phyloP scores from a whole-genome alignment of 2,797 vertebrate species.

The Mus spretus region DNA sequence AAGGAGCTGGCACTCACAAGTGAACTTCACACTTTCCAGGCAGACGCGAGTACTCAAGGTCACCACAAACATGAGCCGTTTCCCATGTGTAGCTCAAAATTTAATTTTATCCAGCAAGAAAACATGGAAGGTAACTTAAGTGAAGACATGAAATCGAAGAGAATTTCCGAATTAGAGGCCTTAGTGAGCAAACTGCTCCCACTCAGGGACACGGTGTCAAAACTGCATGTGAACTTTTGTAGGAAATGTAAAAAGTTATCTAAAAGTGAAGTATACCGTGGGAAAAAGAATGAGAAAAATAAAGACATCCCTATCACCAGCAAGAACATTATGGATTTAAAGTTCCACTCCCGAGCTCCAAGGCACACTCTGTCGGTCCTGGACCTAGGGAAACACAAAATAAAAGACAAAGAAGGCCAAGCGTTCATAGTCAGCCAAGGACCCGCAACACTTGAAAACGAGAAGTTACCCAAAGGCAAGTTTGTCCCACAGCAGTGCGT shows the following conservation, averaged over 20 bases:
- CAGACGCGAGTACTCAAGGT: constrained; percentile 17
- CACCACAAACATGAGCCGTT: constrained; percentile 59
- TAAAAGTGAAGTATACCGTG: constrained; percentile 63
- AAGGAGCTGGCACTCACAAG: constrained; percentile 74
- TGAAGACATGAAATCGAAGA: constrained; percentile 82
- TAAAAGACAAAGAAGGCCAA: constrained; percentile 57
- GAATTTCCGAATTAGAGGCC: constrained; percentile 80
- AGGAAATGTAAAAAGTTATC: constrained; percentile 82
- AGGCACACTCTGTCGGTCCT: constrained; percentile 67
- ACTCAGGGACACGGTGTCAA: constrained; percentile 78
- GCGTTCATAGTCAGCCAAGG: constrained; percentile 49
- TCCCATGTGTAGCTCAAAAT: constrained; percentile 46
- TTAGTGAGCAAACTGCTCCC: constrained; percentile 79
- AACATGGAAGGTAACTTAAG: constrained; percentile 62
- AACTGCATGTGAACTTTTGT: constrained; percentile 81
- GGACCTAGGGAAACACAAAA: constrained; percentile 69
- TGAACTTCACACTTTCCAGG: constrained; percentile 77
- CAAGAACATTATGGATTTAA: constrained; percentile 70
- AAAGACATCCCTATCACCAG: constrained; percentile 72
- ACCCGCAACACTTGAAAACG: constrained; percentile 46
- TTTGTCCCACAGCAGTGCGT: constrained; percentile 74
- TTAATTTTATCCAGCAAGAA: constrained; percentile 66
- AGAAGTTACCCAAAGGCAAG: constrained; percentile 71
- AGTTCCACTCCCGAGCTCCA: constrained; percentile 62
- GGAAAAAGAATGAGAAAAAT: constrained; percentile 73